Base-by-base conservation (phyloP, 2,888 invertebrate genomes). In the Notodonta dromedarius region DNA sequence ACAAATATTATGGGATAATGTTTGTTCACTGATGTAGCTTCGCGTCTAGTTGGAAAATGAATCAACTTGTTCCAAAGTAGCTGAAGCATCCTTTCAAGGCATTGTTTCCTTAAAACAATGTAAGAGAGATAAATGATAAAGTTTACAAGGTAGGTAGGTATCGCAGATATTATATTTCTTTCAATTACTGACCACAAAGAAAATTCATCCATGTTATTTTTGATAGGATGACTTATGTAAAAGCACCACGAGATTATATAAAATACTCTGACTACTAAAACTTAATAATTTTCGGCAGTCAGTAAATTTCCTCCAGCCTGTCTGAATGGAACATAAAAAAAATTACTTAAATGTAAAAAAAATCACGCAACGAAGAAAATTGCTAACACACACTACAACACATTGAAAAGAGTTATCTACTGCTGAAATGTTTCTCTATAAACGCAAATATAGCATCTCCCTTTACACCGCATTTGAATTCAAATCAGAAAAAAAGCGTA, bases 1-100 rank as follows among this genome's bases (percentile, higher is more conserved):
- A 63, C 64, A 71, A 76, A 75, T 71, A 70, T 74, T 71, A 63
- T 66, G 66, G 66, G 67, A 70, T 64, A 68, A 62, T 64, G 66
- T 75, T 70, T 65, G 61, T 57, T 60, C 58, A 59, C 58, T 58
- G 67, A 56, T 56, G 54, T 59, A 44, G 60, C 58, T 56, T 55
- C 40, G 14, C 56, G 16, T 14, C 42, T 46, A 56, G 53, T 50
- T 40, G 16, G 53, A 40, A 65, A 62, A 63, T 67, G 60, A 65
- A 70, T 65, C 70, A 67, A 65, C 50, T 50, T 44, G 32, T 60
- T 62, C n/a, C n/a, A 60, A 63, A 61, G 56, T 56, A 57, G 48
- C 14, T 24, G 24, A 62, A 58, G 58, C 3, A 35, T 53, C 12
- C 13, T 13, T n/a, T n/a, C 13, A 53, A 53, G 32, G n/a, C 9